Conservation (phyloP, 2,113 vertebrate species). For the Corvus hawaiiensis region DNA sequence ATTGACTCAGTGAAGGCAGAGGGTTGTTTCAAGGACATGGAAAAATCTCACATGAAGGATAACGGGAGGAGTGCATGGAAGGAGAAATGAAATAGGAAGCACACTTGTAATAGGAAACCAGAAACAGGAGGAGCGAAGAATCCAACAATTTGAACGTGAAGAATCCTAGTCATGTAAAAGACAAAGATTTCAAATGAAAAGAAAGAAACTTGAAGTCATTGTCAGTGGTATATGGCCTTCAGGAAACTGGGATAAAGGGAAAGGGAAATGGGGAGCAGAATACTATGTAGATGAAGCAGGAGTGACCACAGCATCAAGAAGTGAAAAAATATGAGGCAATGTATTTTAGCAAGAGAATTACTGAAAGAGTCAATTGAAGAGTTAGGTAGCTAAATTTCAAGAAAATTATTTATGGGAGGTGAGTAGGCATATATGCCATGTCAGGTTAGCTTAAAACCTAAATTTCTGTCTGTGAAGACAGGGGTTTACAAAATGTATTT, state of each 20-base stretch:
- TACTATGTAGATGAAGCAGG: not conserved
- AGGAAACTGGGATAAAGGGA: not conserved
- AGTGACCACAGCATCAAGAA: not conserved
- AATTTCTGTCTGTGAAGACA: not conserved
- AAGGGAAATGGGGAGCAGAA: not conserved
- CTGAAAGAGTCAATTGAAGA: not conserved
- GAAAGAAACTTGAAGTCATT: not conserved
- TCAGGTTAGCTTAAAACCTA: not conserved
- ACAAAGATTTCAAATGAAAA: not conserved
- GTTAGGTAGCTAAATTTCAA: not conserved
- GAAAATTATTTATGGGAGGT: not conserved
- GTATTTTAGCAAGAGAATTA: not conserved
- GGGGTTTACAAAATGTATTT: not conserved
- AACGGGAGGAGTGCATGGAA: not conserved
- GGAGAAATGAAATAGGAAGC: not conserved
- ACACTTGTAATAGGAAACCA: not conserved
- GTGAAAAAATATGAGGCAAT: not conserved
- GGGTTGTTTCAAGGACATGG: not conserved
- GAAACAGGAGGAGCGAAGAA: not conserved
- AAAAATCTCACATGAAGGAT: not conserved
- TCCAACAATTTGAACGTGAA: not conserved
- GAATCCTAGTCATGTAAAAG: not conserved
- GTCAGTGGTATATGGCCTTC: not conserved
- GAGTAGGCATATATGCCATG: fast-evolving
- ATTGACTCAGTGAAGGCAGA: not conserved